Percentiles rank a stretch among this genome's conserved stretches.
Conservation (phyloP, 2,888 invertebrate genomes). For the Anagyrus pseudococci region DNA sequence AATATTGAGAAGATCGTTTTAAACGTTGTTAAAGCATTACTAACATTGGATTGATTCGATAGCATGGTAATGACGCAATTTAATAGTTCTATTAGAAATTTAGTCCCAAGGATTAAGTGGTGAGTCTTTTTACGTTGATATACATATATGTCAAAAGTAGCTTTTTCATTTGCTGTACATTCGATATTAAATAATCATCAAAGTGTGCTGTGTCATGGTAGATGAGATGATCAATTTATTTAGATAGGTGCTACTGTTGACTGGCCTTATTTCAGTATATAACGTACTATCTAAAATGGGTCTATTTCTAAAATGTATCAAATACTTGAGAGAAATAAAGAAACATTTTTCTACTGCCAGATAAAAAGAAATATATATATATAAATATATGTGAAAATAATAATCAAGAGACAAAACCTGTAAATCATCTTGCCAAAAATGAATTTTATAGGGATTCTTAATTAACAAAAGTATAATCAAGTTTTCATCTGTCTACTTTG, state of each 20-base stretch:
- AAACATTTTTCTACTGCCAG: constrained; percentile 32
- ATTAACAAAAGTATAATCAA: too few relatives aligned
- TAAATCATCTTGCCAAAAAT: constrained; percentile 31
- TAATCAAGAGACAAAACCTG: too few relatives aligned
- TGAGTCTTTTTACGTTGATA: neutral
- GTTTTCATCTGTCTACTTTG: too few relatives aligned
- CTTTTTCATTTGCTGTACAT: constrained; percentile 11
- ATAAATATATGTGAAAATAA: constrained; percentile 16
- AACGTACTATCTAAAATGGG: constrained; percentile 16
- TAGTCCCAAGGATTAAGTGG: neutral
- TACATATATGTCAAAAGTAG: constrained; percentile 3
- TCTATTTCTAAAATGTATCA: constrained; percentile 16
- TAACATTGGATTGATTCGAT: too few relatives aligned
- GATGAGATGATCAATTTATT: constrained; percentile 28
- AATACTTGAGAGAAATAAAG: constrained; percentile 11
- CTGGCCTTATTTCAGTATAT: constrained; percentile 35
- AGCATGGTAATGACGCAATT: too few relatives aligned
- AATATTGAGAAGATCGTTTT: too few relatives aligned
- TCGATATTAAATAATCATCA: neutral
- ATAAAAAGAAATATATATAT: constrained; percentile 1
- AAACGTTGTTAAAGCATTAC: neutral
- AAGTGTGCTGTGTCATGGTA: constrained; percentile 1
- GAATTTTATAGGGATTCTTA: constrained; percentile 10
- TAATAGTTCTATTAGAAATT: too few relatives aligned
- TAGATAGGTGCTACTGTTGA: constrained; percentile 34